A percentile compares a stretch with the other conserved stretches of the same genome.
Conservation (phyloP, 2,113 vertebrate genomes). For the Trogon melanurus region DNA sequence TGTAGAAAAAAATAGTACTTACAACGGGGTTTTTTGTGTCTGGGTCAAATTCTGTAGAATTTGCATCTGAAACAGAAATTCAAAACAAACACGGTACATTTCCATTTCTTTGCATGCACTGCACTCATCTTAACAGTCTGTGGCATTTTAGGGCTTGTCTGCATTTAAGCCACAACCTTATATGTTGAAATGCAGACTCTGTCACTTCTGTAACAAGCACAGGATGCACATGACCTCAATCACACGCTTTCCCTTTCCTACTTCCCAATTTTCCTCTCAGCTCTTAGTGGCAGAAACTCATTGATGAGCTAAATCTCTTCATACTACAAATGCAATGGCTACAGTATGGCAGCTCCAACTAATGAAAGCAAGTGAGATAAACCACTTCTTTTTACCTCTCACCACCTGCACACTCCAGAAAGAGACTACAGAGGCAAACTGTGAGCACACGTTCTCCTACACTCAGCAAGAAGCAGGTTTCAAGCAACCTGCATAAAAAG, state of each 20-base stretch:
- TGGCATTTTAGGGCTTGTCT: not conserved
- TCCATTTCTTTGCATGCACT: not conserved
- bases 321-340: not conserved
- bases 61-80: conserved; percentile 75
- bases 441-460: not conserved
- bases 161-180: not conserved
- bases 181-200: not conserved
- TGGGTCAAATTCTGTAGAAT: conserved; percentile 83
- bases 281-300: not conserved
- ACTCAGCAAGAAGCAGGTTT: not conserved
- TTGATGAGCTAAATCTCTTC: not conserved
- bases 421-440: not conserved
- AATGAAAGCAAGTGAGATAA: not conserved
- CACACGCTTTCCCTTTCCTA: not conserved
- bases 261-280: not conserved
- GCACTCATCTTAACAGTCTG: not conserved
- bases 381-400: not conserved
- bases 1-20: conserved; percentile 54
- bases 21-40: conserved; percentile 75
- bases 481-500: not conserved
- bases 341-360: not conserved
- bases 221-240: not conserved
- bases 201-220: not conserved
- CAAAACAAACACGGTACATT: conserved; percentile 1
- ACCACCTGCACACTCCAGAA: not conserved